Base-by-base conservation (phyloP, 2,113 vertebrate species). In the Corydoras sp. region DNA sequence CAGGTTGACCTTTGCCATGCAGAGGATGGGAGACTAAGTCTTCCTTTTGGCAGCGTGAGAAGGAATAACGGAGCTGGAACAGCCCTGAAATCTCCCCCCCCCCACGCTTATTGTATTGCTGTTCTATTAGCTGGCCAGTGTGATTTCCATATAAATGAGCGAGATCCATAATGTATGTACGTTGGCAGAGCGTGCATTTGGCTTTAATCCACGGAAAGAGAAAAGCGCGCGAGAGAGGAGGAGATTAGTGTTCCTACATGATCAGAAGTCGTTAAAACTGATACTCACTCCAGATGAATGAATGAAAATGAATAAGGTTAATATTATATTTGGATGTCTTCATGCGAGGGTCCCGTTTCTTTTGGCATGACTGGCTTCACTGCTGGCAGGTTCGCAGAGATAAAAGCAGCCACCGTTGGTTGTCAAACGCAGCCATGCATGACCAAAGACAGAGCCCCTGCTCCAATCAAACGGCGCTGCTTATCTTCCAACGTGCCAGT, bases 101-200 rank as follows among this genome's bases (percentile, higher is more conserved):
- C 53, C 14, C 75, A 69, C 68, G 82, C 81, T 74, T 51, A 69
- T 55, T 43, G 8, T 32, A 71, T 63, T 32, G 72, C 80, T 82
- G 73, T 79, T 80, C 80, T 74, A 79, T 77, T 71, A 74, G 76
- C 71, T 76, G 60, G 65, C 18, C 67, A 69, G 75, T 72, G 73
- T 80, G 81, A 83, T 84, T 84, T 85, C 79, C 84, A 85, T 85
- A 81, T 81, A 82, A 82, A 85, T 85, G n/a, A 83, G 71, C 78
- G 58, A 61, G 81, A 65, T 79, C 83, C 80, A 76, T 82, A 83
- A 84, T 81, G 60, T 71, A 75, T 68, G 53, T 72, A 70, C 73
- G 54, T 58, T 75, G 76, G 69, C 62, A 71, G 65, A 72, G 77
- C 62, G 56, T 53, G 75, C 67, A 72, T 63, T 74, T 58, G 61